A percentile compares a stretch with the other conserved stretches of the same genome.
These are phyloP conservation scores for Nemotelus pantherinus DNA, from an alignment of 2,888 invertebrate genomes.

Conservation along the genomic window DNA sequence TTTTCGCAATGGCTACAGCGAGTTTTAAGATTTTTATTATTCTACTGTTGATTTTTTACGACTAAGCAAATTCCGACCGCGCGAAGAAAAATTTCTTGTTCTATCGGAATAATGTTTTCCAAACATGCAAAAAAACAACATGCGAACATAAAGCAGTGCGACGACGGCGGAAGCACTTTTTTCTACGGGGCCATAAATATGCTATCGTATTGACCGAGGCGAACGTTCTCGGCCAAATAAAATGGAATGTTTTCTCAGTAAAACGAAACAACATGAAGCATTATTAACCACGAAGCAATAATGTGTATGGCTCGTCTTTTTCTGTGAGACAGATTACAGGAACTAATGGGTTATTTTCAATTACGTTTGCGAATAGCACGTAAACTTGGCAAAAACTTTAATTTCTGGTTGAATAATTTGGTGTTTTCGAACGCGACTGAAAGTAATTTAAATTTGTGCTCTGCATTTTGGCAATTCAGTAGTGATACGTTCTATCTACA, in stretches of 20 bases:
- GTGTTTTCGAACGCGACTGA: too few relatives aligned
- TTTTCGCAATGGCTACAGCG: constrained; percentile 46
- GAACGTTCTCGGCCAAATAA: constrained; percentile 5
- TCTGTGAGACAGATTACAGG: too few relatives aligned
- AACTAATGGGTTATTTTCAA: too few relatives aligned
- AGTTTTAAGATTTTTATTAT: constrained; percentile 49
- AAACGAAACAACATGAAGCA: background rate
- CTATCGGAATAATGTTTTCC: constrained; percentile 22
- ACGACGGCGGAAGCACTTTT: constrained; percentile 24
- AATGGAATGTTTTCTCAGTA: background rate
- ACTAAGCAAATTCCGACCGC: constrained; percentile 38
- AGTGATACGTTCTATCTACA: too few relatives aligned
- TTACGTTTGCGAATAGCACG: too few relatives aligned
- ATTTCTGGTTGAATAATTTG: too few relatives aligned
- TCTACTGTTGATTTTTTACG: constrained; percentile 45
- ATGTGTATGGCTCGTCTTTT: too few relatives aligned
- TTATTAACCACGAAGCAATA: too few relatives aligned
- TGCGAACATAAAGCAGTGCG: constrained; percentile 34
- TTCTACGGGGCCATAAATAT: constrained; percentile 19
- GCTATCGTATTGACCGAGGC: constrained; percentile 20
- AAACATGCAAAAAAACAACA: constrained; percentile 25
- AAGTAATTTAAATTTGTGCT: too few relatives aligned
- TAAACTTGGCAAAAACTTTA: too few relatives aligned
- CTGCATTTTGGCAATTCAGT: too few relatives aligned
- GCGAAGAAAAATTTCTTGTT: constrained; percentile 1